phyloP scores from a whole-genome alignment of 2,797 vertebrate species.

The Pogoniulus pusillus region DNA sequence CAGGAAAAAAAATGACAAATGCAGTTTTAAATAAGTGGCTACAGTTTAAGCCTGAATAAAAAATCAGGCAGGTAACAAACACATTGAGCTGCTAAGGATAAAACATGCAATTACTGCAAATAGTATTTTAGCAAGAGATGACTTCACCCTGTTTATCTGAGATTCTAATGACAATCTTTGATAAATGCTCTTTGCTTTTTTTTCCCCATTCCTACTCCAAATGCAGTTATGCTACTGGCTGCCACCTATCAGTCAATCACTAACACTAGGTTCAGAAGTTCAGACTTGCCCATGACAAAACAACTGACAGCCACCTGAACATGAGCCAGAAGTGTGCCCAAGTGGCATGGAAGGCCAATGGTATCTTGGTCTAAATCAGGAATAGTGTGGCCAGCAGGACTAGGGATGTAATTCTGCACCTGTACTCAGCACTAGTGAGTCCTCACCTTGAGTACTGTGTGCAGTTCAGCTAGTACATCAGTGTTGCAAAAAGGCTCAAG shows the following conservation, averaged over 20 bases:
- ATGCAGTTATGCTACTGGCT: background rate
- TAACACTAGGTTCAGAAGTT: background rate
- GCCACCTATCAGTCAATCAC: background rate
- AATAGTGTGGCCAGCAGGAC: too few species aligned
- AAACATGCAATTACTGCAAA: background rate
- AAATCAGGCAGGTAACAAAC: background rate
- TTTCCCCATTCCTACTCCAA: background rate
- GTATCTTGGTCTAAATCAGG: too few species aligned
- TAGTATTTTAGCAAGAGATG: slow-evolving; percentile 7
- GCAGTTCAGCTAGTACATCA: background rate
- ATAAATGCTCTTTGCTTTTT: background rate
- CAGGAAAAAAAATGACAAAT: slow-evolving; percentile 31
- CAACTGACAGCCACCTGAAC: background rate
- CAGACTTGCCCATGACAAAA: background rate
- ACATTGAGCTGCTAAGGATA: background rate
- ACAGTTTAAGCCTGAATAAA: background rate
- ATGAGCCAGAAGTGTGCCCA: too few species aligned
- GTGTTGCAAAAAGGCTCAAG: background rate
- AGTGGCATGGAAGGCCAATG: too few species aligned
- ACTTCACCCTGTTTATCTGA: background rate
- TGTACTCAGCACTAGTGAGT: too few species aligned
- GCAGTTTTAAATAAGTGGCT: slow-evolving; percentile 34
- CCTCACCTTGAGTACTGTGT: too few species aligned
- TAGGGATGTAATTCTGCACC: too few species aligned
- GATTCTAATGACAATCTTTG: background rate